Evolutionary conservation across 2,888 invertebrate species (phyloP), one percentile per base, ranked within the genome.

Genomic region (Mesodorylaimus sp.): DNA sequence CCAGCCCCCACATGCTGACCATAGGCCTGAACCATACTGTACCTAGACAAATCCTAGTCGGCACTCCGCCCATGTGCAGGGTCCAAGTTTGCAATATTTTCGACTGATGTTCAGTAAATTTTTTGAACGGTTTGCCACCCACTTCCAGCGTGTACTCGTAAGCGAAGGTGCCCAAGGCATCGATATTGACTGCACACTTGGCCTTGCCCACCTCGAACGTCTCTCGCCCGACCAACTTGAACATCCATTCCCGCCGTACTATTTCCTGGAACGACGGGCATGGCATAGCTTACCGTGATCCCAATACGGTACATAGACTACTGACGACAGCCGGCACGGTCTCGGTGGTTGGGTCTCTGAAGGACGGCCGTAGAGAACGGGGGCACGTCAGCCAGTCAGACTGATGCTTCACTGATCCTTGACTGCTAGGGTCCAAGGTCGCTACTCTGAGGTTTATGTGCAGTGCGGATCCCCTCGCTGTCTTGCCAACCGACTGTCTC

Each of bases 141-240:
- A 89, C 81, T 61, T 77, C 76, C 5, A 88, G 70, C 0, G 77
- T 76, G 63, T 89, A 88, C 54, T 79, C 77, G 66, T 86, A 88
- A 32, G 79, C 77, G 61, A 87, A 82, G 7, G 79, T 77, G 59
- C 74, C 74, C 27, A 73, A 68, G 13, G 77, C 76, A 54, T 75
- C 67, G 13, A 70, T 68, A 23, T 55, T 52, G 27, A 70, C 66
- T 10, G 51, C 52, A 55, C 68, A 66, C 47, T 67, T 69, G 1
- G 69, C 63, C 32, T 65, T 65, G 1, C 80, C 80, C 39, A 85
- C 74, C 39, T 71, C 73, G 65, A 88, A 83, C 7, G 75, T 70
- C 67, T 88, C 86, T 57, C 79, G 79, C 1, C 88, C 88, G 0
- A 88, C 87, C 43, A 88, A 67, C 60, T 83, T 82, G 66, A 89